phyloP scores from a whole-genome alignment of 2,888 invertebrate genomes.

The Agrochola lychnidis region DNA sequence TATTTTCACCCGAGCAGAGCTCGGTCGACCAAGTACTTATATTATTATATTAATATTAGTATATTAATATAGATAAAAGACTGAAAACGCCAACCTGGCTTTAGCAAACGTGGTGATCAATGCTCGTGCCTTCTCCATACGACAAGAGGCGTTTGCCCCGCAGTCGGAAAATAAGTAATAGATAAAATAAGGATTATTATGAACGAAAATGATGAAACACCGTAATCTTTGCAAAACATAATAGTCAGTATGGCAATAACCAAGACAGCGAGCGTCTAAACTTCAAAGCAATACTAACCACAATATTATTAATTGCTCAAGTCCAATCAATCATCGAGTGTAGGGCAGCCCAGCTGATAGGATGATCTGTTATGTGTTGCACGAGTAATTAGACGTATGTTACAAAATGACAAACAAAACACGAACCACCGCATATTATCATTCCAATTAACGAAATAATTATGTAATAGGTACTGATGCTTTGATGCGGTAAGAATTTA shows the following conservation, averaged over 20 bases:
- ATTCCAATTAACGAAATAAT: not conserved
- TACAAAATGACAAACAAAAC: not conserved
- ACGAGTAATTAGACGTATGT: constrained; percentile 4
- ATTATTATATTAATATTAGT: too few relatives aligned
- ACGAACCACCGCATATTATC: not conserved
- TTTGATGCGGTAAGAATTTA: not conserved
- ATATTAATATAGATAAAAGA: too few relatives aligned
- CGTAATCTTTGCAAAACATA: not conserved
- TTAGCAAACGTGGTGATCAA: not conserved
- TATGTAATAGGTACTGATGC: too few relatives aligned
- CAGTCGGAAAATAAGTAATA: not conserved
- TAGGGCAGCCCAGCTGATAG: not conserved
- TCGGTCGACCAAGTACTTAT: too few relatives aligned
- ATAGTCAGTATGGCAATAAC: not conserved
- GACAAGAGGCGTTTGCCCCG: not conserved
- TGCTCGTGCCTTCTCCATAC: not conserved
- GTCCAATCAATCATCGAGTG: constrained; percentile 3
- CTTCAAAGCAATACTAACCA: not conserved
- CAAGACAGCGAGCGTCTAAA: not conserved
- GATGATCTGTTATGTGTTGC: not conserved
- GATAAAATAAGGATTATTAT: not conserved
- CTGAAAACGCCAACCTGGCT: not conserved
- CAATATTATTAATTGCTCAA: constrained; percentile 16
- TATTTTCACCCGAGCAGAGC: too few relatives aligned
- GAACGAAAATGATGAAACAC: not conserved